Base-by-base conservation (phyloP, 2,888 invertebrate genomes). In the Aleiodes alternator region DNA sequence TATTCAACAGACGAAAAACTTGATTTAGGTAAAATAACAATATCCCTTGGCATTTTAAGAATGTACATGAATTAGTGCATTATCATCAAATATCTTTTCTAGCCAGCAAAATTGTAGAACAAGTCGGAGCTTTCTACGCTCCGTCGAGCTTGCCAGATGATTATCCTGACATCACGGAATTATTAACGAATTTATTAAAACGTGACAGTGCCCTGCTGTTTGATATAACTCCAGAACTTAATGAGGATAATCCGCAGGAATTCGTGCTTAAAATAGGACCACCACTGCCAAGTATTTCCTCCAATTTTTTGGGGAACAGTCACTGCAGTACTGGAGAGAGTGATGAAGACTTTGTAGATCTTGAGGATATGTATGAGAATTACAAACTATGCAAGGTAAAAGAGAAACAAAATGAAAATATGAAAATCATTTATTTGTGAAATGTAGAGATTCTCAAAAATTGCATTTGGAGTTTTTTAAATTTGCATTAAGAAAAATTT, bases 221-320 rank as follows among this genome's bases (percentile, higher is more conserved):
- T 70, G 87, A 87, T 66, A 72, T 87, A 16, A 75, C 80, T 5
- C 81, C 84, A 61, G 86, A 83, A 69, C 77, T 87, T 0, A 75
- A 85, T 51, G 82, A 82, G 43, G 64, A 69, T 11, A 72, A 76
- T 57, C 78, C 82, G 4, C 34, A 76, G 1, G 69, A 48, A 4
- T 84, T 83, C 56, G 82, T 83, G 7, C 55, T 87, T 6, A 84
- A 77, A 72, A 80, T 87, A 57, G 81, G 83, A 3, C 84, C 85
- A 9, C 78, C 81, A 0, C 69, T 75, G 5, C 70, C 79, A n/a
- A 69, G 75, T 7, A 81, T 69, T 77, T 77, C 76, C 14, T 79
- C 84, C 6, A 74, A 79, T 6, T 50, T 56, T 50, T 50, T 57
- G 1, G 31, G 50, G 11, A 23, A 74, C 57, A 51, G 75, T 34